phyloP scores from a whole-genome alignment of 2,113 vertebrate species.

The Xyrauchen texanus region DNA sequence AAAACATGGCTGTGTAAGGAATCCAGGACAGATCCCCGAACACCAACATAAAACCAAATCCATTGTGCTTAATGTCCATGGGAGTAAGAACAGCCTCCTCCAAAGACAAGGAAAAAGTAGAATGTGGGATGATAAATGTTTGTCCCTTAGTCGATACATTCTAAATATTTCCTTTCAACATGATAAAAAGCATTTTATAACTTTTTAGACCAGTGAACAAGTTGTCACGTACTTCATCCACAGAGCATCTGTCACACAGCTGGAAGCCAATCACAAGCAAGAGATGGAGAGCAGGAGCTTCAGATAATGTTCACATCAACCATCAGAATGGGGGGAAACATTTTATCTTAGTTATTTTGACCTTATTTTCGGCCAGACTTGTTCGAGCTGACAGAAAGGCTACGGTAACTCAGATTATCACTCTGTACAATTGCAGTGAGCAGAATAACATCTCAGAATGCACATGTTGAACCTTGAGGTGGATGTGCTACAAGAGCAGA shows the following conservation, averaged over 20 bases:
- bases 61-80: constrained; percentile 89
- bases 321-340: too few relatives aligned
- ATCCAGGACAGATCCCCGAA: constrained; percentile 90
- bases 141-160: background rate
- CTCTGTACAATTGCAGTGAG: too few relatives aligned
- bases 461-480: too few relatives aligned
- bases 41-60: constrained; percentile 90
- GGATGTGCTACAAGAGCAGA: too few relatives aligned
- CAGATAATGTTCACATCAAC: too few relatives aligned
- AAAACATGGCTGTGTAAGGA: constrained; percentile 84
- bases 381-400: too few relatives aligned
- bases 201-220: too few relatives aligned
- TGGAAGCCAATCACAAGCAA: constrained; percentile 86
- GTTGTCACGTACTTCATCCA: constrained; percentile 80
- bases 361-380: too few relatives aligned
- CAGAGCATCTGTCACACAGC: constrained; percentile 83
- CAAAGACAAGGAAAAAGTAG: background rate
- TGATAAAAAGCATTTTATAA: too few relatives aligned
- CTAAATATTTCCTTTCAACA: background rate
- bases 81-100: constrained; percentile 87
- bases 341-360: too few relatives aligned
- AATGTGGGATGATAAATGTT: background rate
- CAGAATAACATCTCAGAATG: too few relatives aligned
- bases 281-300: constrained; percentile 69
- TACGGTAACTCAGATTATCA: too few relatives aligned